Base-by-base conservation (phyloP, 2,113 vertebrate genomes). In the Uria lomvia region DNA sequence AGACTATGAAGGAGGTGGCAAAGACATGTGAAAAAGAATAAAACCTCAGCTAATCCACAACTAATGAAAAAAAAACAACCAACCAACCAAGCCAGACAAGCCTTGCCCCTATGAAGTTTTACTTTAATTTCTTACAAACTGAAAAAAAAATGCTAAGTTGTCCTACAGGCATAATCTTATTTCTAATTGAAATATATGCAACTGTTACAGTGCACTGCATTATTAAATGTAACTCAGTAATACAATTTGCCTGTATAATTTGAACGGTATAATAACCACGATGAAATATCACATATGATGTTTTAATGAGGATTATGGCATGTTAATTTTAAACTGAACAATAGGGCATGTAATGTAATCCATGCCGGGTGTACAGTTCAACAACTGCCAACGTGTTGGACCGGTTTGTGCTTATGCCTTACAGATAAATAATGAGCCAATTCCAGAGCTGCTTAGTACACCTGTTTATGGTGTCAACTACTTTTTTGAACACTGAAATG, bases 321-420 rank as follows among this genome's bases (percentile, higher is more conserved):
- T 86, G 94, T 95, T 94, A 78, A 47, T 96, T 98, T 96, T 86
- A 96, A 98, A 95, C 70, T 94, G 91, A 98, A 97, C 90, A 97
- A 91, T 49, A 82, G 81, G 73, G 83, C 18, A 0, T 92, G 88
- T 65, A 96, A 96, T 95, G 95, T 93, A 97, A 94, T 92, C 79
- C 71, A 63, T 94, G 77, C 70, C 80, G 52, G 73, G 60, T 86
- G 81, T 77, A 90, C 73, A 98, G 74, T 92, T 87, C 88, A 92
- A 59, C 86, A 96, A 87, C 86, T 95, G 87, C 88, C 77, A 92
- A 94, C 14, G 6, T 74, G 63, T 26, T 50, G 43, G 63, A 74
- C 68, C 8, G 4, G 72, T 45, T 86, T 6, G 2, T 88, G 68
- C 29, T 76, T 42, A 70, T 70, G 59, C 53, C 74, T 63, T 56